Base-by-base conservation (phyloP, 1,140 invertebrate species). In the Cataglyphis hispanica region DNA sequence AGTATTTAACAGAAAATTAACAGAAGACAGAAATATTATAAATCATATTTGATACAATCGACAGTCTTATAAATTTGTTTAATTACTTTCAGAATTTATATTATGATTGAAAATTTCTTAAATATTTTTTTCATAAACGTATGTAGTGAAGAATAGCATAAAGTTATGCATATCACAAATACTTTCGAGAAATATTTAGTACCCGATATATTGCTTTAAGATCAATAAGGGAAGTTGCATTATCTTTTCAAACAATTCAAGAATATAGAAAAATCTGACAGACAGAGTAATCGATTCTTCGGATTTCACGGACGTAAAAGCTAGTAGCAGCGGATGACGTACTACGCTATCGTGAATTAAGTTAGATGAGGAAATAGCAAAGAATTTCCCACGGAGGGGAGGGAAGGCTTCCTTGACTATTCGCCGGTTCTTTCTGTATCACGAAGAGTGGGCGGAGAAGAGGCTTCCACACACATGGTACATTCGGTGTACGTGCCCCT, bases 311-410 rank as follows among this genome's bases (percentile, higher is more conserved):
- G 0, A 60, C 19, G 25, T 40, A 46, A 75, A 50, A 83, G 22
- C 7, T 16, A 19, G 16, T 40, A 16, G n/a, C 22, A 31, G 8
- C n/a, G 11, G 19, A 34, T 34, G 37, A 84, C 34, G 3, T 43
- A n/a, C 27, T 43, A 63, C 25, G 19, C 13, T 81, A 83, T 83
- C 43, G 37, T 46, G 40, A 16, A 60, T 60, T 60, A 72, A 81
- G 43, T 72, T 60, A 60, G 27, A 37, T 34, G 43, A 63, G 80
- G 43, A 64, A 85, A 66, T 43, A 58, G 64, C 63, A 50, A 75
- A 40, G 61, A 64, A 43, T 86, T 89, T 89, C 87, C 87, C 88
- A 89, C 87, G 88, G 83, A 75, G 43, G 61, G 46, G 46, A 19
- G 46, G 2, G 1, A 50, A 4, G 31, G 64, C 37, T 63, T 76